Evolutionary conservation across 2,888 invertebrate species (phyloP).

Genomic region (Leucoptera coffeella): DNA sequence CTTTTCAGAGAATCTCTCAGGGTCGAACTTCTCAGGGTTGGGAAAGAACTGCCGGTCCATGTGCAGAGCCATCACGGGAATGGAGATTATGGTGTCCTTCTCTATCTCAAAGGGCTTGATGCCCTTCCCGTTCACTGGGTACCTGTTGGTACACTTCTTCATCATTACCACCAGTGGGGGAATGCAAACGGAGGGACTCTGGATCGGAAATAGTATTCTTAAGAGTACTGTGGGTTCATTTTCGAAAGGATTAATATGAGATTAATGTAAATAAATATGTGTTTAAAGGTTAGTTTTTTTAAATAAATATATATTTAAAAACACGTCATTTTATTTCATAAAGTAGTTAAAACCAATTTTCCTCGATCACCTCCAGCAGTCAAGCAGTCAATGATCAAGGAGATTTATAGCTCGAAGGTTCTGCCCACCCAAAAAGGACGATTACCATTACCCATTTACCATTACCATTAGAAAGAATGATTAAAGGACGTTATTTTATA

Average conservation of each 20-base stretch:
- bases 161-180: conserved; percentile 10
- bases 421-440: too few species aligned
- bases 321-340: too few species aligned
- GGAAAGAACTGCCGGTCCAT: conserved; percentile 33
- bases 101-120: conserved; percentile 5
- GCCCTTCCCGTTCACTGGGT: conserved; percentile 6
- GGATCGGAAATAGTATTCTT: conserved; percentile 2
- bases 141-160: conserved; percentile 12
- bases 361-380: too few species aligned
- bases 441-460: too few species aligned
- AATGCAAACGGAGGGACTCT: conserved; percentile 16
- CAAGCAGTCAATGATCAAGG: too few species aligned
- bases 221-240: conserved; percentile 1
- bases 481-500: too few species aligned
- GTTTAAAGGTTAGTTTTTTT: too few species aligned
- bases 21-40: conserved; percentile 41
- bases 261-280: too few species aligned
- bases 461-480: too few species aligned
- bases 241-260: neutral
- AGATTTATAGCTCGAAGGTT: too few species aligned
- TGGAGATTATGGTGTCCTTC: conserved; percentile 11
- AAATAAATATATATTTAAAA: too few species aligned
- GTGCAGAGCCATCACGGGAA: conserved; percentile 30
- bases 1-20: conserved; percentile 33
- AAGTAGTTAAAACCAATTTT: too few species aligned